Evolutionary conservation across 2,797 vertebrate species (phyloP), one percentile per base, ranked within the genome.

Genomic region (Orientallactaga sibirica): DNA sequence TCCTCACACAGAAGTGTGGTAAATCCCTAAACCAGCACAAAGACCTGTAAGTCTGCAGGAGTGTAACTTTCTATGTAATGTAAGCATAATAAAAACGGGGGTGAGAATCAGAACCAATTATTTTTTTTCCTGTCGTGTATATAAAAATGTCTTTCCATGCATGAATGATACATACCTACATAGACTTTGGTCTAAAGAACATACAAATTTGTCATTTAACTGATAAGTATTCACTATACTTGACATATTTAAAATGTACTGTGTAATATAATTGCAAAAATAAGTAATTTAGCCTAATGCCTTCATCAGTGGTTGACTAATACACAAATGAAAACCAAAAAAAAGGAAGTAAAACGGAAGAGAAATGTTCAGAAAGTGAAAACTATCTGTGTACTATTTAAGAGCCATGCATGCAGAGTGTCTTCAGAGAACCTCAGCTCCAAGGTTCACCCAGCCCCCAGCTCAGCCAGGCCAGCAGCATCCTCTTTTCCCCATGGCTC

Each of bases 281-380:
- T 91, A 88, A 33, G 52, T 64, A n/a, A 74, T 14, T 22, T 12
- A 55, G 15, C 43, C 29, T 78, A 70, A 27, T 58, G 18, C 8
- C 79, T 52, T 43, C 68, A 52, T 76, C 37, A 71, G 74, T 67
- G 70, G 7, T 66, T 1, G 19, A 10, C 83, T 41, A 93, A 29
- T 5, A 74, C 7, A 58, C 25, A 75, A 88, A 85, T 82, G 67
- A 88, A 88, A 88, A 76, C 22, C 48, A 48, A 27, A 84, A 93
- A 85, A 83, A 33, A 19, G 33, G 5, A 88, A 80, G 33, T 52
- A n/a, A 73, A 95, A 80, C 24, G 29, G 2, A 1, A 74, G 66
- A 48, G 12, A 78, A 77, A 61, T 2, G n/a, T 82, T 77, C 24
- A 73, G 83, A 93, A 94, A 95, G 52, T 90, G 83, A 78, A 94